phyloP scores from a whole-genome alignment of 2,113 vertebrate genomes.

The Mustelus asterias region DNA sequence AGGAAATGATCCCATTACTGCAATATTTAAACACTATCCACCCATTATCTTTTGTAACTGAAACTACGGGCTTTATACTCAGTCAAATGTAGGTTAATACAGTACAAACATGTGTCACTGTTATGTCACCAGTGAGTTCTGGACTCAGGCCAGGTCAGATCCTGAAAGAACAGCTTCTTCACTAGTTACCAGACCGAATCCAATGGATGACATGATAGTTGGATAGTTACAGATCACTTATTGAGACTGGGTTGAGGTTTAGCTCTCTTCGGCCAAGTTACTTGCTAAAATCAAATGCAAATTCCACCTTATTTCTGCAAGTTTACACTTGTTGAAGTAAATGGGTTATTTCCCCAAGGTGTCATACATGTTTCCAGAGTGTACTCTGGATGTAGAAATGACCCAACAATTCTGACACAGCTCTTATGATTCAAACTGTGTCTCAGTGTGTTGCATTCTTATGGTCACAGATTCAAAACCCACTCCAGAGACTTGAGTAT shows the following conservation, averaged over 20 bases:
- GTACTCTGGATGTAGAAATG: neutral
- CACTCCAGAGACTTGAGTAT: neutral
- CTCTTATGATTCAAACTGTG: neutral
- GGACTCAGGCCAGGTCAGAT: neutral
- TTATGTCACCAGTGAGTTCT: neutral
- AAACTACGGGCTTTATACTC: too few relatives aligned
- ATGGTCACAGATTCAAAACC: neutral
- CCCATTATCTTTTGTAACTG: neutral
- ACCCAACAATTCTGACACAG: neutral
- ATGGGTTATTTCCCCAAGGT: neutral
- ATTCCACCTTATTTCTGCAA: neutral
- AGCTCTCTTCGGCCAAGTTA: neutral
- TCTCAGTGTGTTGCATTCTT: neutral
- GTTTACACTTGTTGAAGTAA: neutral
- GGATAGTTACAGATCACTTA: neutral
- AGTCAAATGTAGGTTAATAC: neutral
- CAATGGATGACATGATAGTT: neutral
- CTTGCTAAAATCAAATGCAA: neutral
- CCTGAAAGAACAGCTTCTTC: neutral
- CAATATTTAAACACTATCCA: neutral
- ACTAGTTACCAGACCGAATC: neutral
- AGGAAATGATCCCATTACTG: neutral
- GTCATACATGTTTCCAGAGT: neutral
- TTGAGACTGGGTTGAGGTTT: neutral
- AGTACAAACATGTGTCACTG: neutral